phyloP scores from a whole-genome alignment of 2,888 invertebrate species.

The Odiellus spinosus region DNA sequence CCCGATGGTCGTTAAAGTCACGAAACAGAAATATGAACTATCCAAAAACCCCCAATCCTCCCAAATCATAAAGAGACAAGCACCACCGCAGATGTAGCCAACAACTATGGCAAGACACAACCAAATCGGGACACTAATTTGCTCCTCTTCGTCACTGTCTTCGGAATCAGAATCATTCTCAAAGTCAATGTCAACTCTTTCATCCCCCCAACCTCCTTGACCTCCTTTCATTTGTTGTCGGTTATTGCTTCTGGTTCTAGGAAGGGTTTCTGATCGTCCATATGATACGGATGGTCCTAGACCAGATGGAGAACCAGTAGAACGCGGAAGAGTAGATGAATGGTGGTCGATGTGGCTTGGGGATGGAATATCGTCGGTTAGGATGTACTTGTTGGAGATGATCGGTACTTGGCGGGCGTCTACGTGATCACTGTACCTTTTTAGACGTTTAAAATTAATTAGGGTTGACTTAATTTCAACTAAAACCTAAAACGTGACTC shows the following conservation, averaged over 20 bases:
- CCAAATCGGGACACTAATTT: conserved; percentile 38
- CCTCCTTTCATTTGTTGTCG: no score
- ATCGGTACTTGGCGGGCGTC: conserved; percentile 35
- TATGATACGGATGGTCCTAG: no score
- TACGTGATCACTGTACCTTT: conserved; percentile 6
- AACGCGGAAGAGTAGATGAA: no score
- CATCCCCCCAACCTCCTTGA: background rate
- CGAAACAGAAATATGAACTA: conserved; percentile 84
- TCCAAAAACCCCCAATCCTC: conserved; percentile 73
- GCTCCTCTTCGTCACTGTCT: conserved; percentile 11
- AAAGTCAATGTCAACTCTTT: conserved; percentile 9
- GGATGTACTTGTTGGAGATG: conserved; percentile 52
- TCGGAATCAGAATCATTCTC: conserved; percentile 30
- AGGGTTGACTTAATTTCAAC: no score
- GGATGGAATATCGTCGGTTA: conserved; percentile 29
- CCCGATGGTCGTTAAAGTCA: conserved; percentile 80
- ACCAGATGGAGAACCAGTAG: no score
- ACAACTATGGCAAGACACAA: conserved; percentile 71
- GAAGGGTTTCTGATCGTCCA: no score
- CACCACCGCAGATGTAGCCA: conserved; percentile 75
- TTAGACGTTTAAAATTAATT: no score
- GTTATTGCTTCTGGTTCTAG: no score
- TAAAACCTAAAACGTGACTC: no score
- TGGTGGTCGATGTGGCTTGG: no score
- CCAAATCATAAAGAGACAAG: conserved; percentile 68